Conservation (phyloP, 2,797 vertebrate species). For the Ataeniobius toweri region DNA sequence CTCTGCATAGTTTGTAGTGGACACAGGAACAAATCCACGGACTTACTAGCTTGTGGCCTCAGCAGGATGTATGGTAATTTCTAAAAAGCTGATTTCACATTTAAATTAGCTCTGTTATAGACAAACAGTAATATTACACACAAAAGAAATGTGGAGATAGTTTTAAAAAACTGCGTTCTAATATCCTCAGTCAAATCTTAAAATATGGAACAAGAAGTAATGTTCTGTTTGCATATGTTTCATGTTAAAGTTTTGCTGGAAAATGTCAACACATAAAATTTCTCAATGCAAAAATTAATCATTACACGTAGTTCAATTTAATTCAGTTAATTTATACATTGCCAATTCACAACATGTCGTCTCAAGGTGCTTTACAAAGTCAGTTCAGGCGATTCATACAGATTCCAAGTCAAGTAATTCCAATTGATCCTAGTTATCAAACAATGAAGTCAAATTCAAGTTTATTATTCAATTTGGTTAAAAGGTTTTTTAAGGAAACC, state of each 20-base stretch:
- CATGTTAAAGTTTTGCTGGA: neutral
- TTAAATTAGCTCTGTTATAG: neutral
- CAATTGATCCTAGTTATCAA: too few species aligned
- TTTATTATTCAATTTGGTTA: too few species aligned
- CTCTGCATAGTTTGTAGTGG: conserved; percentile 38
- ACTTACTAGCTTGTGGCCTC: neutral
- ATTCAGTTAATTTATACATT: too few species aligned
- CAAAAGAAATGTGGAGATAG: neutral
- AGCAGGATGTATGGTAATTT: conserved; percentile 6
- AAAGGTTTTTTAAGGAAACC: too few species aligned
- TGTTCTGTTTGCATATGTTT: neutral
- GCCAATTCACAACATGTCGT: too few species aligned
- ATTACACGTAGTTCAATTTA: neutral
- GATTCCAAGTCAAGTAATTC: too few species aligned
- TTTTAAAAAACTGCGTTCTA: neutral
- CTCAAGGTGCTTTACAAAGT: too few species aligned
- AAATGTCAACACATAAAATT: neutral
- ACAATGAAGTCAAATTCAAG: too few species aligned
- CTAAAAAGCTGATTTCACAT: neutral
- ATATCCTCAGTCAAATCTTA: neutral
- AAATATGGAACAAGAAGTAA: neutral
- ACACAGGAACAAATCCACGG: conserved; percentile 32
- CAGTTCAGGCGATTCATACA: too few species aligned
- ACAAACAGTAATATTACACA: neutral
- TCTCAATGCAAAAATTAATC: neutral